Conservation (phyloP, 2,113 vertebrate genomes). For the Microcebus tavaratra region DNA sequence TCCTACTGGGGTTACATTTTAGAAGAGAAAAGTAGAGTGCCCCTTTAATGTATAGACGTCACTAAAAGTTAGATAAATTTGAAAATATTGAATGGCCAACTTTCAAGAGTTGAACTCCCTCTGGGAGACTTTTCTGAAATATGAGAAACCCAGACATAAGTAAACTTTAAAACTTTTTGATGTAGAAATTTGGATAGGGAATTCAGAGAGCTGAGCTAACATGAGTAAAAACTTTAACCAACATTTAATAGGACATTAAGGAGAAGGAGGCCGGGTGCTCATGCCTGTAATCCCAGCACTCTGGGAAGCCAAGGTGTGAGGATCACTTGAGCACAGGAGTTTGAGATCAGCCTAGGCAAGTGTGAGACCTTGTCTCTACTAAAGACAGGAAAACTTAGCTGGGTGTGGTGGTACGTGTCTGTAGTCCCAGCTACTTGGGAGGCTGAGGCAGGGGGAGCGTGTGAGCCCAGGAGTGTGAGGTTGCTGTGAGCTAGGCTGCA, state of each 20-base stretch:
- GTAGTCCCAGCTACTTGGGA: no score
- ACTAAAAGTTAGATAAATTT: background rate
- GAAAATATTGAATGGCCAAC: background rate
- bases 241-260: background rate
- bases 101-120: background rate
- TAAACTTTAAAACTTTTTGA: background rate
- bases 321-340: no score
- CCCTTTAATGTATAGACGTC: background rate
- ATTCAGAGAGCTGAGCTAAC: background rate
- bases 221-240: background rate
- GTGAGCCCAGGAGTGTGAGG: no score
- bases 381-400: no score
- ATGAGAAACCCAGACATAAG: fast-evolving
- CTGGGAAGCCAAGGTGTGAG: no score
- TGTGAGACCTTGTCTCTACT: no score
- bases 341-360: no score
- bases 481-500: no score
- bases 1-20: background rate
- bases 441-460: no score
- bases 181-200: background rate
- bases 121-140: background rate
- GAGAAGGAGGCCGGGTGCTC: no score
- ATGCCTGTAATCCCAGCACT: no score
- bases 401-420: no score
- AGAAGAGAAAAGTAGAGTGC: background rate